phyloP scores from a whole-genome alignment of 2,888 invertebrate species.

The Dolichopus griseipennis region DNA sequence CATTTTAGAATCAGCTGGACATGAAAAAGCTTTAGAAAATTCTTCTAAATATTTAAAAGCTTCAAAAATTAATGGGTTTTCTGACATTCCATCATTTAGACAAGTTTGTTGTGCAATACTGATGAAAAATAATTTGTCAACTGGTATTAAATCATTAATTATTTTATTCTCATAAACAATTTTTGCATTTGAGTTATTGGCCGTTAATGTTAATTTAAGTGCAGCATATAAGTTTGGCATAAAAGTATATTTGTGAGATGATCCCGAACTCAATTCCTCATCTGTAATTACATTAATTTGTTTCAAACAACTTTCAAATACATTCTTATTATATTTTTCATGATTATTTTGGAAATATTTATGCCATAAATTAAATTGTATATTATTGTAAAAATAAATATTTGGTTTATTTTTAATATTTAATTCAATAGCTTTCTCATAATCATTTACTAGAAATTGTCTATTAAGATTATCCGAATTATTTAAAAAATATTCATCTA shows the following conservation, averaged over 20 bases:
- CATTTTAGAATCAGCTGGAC: not conserved
- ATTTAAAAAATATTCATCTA: too few relatives aligned
- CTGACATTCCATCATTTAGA: not conserved
- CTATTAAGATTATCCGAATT: too few relatives aligned
- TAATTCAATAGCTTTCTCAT: not conserved
- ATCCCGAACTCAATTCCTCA: not conserved
- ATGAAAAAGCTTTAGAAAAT: not conserved
- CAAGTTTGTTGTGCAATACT: not conserved
- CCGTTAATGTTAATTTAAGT: not conserved
- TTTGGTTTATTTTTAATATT: not conserved
- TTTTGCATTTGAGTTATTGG: not conserved
- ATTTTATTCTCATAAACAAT: not conserved
- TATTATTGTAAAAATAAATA: not conserved
- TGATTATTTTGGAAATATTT: too few relatives aligned
- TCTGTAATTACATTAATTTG: too few relatives aligned
- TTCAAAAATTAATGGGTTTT: not conserved
- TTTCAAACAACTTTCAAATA: not conserved
- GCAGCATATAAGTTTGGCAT: not conserved
- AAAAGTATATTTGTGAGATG: not conserved
- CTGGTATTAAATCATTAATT: not conserved
- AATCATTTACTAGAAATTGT: not conserved
- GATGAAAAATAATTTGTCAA: not conserved
- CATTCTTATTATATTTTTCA: not conserved
- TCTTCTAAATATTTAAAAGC: not conserved
- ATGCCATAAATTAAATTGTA: not conserved